phyloP scores from a whole-genome alignment of 2,888 invertebrate species.

The Aphodius granarius region DNA sequence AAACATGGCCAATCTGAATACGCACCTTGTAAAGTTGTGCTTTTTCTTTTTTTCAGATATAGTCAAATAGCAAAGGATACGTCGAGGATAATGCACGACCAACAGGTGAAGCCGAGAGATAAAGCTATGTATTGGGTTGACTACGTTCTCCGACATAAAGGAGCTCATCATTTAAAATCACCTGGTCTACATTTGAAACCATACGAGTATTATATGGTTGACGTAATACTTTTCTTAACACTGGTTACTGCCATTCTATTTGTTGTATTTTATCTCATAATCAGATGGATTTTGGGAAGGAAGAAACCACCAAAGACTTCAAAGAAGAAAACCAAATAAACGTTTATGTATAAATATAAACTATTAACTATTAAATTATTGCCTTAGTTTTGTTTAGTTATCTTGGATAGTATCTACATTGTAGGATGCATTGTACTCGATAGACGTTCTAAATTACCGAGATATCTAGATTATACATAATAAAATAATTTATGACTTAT shows the following conservation, averaged over 20 bases:
- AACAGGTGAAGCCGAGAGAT: slow-evolving; percentile 41
- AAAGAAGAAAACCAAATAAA: neutral
- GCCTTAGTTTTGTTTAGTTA: no score
- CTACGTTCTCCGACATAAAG: slow-evolving; percentile 42
- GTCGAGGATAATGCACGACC: slow-evolving; percentile 40
- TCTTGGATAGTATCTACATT: no score
- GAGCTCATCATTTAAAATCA: slow-evolving; percentile 42
- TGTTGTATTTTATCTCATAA: neutral
- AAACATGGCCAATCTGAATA: no score
- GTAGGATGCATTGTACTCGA: neutral
- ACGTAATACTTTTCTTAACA: slow-evolving; percentile 33
- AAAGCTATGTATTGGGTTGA: slow-evolving; percentile 44
- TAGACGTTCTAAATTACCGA: neutral
- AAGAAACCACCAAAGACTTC: neutral
- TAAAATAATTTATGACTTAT: no score
- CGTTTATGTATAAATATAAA: no score
- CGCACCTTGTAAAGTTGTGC: no score
- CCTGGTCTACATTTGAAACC: slow-evolving; percentile 37
- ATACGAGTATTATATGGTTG: slow-evolving; percentile 42
- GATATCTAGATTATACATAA: neutral
- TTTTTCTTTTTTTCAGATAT: slow-evolving; percentile 20
- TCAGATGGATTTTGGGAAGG: neutral
- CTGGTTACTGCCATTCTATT: neutral
- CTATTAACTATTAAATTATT: no score
- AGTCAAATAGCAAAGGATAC: slow-evolving; percentile 33